These are phyloP conservation scores for Sialia sialis DNA, from an alignment of 2,113 vertebrate species.

Conservation along the genomic window DNA sequence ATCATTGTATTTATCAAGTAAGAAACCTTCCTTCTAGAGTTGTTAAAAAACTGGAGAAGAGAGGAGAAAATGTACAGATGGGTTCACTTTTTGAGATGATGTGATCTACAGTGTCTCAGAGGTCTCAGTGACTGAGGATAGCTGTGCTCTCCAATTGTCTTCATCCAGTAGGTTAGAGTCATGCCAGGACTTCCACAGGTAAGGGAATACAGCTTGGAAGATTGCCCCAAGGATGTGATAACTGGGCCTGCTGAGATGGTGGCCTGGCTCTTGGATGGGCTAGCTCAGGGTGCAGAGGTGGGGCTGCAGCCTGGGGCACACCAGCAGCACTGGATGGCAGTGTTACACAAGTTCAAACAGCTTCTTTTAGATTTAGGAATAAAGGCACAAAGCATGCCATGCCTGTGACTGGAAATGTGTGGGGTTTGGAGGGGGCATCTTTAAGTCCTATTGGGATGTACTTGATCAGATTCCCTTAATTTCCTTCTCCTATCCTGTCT, in stretches of 20 bases:
- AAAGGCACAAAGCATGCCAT: not conserved
- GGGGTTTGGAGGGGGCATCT: not conserved
- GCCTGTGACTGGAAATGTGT: not conserved
- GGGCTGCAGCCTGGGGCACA: not conserved
- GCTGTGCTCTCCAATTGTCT: not conserved
- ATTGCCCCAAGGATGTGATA: not conserved
- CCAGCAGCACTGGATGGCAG: slow-evolving; percentile 4
- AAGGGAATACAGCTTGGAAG: not conserved
- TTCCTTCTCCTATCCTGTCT: not conserved
- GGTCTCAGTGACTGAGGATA: not conserved
- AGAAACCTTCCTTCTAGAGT: not conserved
- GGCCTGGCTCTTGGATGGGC: not conserved
- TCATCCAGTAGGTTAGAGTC: not conserved
- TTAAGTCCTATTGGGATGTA: not conserved
- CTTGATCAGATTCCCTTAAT: not conserved
- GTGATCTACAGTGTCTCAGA: not conserved
- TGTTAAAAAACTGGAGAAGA: not conserved
- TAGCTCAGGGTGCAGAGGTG: not conserved
- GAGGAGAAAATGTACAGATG: not conserved
- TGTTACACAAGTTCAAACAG: not conserved
- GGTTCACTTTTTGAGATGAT: not conserved
- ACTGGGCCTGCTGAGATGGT: not conserved
- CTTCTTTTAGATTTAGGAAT: not conserved
- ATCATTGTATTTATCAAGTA: not conserved
- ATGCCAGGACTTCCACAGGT: not conserved